Percentiles rank a stretch among this genome's conserved stretches.
phyloP scores from a whole-genome alignment of 2,797 vertebrate genomes.

The Diplodus puntazzo region DNA sequence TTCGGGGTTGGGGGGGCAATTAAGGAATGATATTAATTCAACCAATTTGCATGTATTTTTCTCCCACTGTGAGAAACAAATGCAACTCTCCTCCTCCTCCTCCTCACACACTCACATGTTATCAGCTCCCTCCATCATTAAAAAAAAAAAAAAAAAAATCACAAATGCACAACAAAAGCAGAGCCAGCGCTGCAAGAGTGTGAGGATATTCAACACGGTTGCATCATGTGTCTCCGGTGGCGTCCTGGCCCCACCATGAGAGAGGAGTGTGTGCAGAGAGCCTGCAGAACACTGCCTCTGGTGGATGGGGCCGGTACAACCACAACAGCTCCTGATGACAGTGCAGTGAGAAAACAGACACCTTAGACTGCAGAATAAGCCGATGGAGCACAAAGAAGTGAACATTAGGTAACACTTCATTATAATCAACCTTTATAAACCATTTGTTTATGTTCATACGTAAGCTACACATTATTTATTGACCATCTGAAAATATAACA shows the following conservation, averaged over 20 bases:
- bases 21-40: constrained; percentile 12
- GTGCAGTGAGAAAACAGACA: not conserved
- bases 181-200: constrained; percentile 54
- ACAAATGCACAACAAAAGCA: constrained; percentile 31
- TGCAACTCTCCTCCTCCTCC: not conserved
- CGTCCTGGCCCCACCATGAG: constrained; percentile 20
- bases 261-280: constrained; percentile 10
- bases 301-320: constrained; percentile 61
- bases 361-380: not conserved
- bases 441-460: too few relatives aligned
- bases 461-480: too few relatives aligned
- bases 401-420: too few relatives aligned
- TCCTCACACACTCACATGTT: not conserved
- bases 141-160: not conserved
- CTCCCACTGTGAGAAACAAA: constrained; percentile 5
- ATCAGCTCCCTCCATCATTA: not conserved
- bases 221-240: constrained; percentile 67
- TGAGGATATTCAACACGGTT: constrained; percentile 58
- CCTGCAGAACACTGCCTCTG: constrained; percentile 61
- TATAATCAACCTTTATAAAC: too few relatives aligned
- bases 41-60: constrained; percentile 3
- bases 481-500: too few relatives aligned
- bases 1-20: not conserved
- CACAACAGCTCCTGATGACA: constrained; percentile 38
- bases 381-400: not conserved